Evolutionary conservation across 2,888 invertebrate genomes (phyloP), one percentile per base, ranked within the genome.

Genomic region (Idaea straminata): DNA sequence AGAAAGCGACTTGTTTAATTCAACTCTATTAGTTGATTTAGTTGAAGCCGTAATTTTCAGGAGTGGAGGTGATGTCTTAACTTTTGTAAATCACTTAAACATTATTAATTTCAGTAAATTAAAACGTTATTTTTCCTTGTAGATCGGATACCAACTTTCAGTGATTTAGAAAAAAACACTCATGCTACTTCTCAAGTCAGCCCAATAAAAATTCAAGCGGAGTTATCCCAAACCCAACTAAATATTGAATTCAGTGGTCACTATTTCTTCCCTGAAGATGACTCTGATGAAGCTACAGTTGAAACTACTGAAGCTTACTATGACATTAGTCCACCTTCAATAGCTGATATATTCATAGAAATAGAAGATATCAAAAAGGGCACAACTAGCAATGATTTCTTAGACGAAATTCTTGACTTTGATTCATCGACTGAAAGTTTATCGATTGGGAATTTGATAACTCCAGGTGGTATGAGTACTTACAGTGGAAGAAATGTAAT

Each of bases 11-110:
- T 77, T 79, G 62, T 74, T 91, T 0, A 92, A 92, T 77, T 91
- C 92, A 57, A 91, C 92, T 13, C 76, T 91, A 64, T 82, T 92
- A 35, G 89, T 85, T 5, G 87, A 92, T 82, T 85, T 92, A 67
- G 87, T 92, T 10, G 91, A 92, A 79, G 90, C 91, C 58, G 87
- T 92, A 10, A 92, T 92, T 73, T 92, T 92, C 75, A 83, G 88
- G 77, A 87, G 81, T 68, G 82, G 81, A 65, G 88, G 92, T 91
- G 82, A 16, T 15, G 4, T 15, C 6, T 59, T 5, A 16, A 59
- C 13, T 57, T 57, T n/a, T 58, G n/a, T n/a, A 58, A 58, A 15
- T 5, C 58, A 10, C 10, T 58, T 13, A 1, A 7, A 58, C 15
- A 4, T 15, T 15, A 1, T 47, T 6, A 47, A 47, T 47, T 10